phyloP scores from a whole-genome alignment of 2,888 invertebrate genomes.

The Noctuana brunneofusca region DNA sequence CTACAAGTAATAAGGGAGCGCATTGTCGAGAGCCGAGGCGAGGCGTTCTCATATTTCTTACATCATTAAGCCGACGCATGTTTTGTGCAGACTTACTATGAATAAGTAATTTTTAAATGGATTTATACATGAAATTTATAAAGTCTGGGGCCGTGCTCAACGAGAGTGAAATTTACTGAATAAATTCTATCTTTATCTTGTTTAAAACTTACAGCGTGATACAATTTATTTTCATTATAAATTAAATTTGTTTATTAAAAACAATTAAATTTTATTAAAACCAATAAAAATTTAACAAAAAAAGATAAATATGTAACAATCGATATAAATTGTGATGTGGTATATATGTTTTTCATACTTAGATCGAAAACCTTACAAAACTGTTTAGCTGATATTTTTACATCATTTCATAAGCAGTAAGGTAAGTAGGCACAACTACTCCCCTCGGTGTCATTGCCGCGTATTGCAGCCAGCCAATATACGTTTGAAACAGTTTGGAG shows the following conservation, averaged over 20 bases:
- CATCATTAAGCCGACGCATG: constrained; percentile 64
- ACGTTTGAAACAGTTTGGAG: constrained; percentile 9
- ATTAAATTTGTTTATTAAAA: neutral
- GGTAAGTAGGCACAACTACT: neutral
- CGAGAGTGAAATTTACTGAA: neutral
- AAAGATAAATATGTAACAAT: no score
- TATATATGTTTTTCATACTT: no score
- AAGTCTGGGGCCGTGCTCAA: neutral
- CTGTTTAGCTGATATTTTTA: neutral
- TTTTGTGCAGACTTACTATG: constrained; percentile 24
- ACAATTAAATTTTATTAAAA: no score
- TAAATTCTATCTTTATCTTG: neutral
- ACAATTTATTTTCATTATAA: neutral
- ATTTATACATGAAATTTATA: constrained; percentile 12
- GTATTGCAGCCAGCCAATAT: constrained; percentile 11
- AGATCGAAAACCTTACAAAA: neutral
- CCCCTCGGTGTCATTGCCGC: neutral
- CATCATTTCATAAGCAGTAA: neutral
- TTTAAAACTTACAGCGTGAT: neutral
- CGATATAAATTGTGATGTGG: no score
- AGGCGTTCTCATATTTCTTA: constrained; percentile 67
- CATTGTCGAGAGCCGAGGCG: constrained; percentile 48
- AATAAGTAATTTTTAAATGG: constrained; percentile 28
- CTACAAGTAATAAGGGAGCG: constrained; percentile 49
- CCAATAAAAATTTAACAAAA: no score